Base-by-base conservation (phyloP, 2,888 invertebrate species). In the Chrysolina oricalcia region DNA sequence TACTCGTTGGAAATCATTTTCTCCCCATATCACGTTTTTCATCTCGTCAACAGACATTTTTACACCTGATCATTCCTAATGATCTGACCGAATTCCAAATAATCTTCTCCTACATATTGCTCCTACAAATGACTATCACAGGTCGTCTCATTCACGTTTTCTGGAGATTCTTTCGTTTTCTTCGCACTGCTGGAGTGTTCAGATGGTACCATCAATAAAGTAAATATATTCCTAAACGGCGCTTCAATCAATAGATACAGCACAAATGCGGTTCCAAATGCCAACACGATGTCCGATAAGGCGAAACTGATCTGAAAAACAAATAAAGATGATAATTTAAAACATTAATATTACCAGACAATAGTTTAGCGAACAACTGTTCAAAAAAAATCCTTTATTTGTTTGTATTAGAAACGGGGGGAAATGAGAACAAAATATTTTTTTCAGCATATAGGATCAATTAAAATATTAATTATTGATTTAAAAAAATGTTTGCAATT, bases 221-320 rank as follows among this genome's bases (percentile, higher is more conserved):
- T 81, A 17, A 91, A 85, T 0, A 92, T 83, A 64, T 91, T 91
- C 74, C 91, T 90, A 8, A 89, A 85, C 0, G 92, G 92, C 0
- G 91, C 91, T 84, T 92, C 92, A 0, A 90, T 89, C 0, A 90
- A 78, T 1, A 92, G 84, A 88, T 91, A 91, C 0, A 92, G 83
- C 0, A 90, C 68, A 0, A 92, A 85, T 0, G 92, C 88, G 0
- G 87, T 85, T 0, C 89, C 59, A 70, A 90, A 90, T 0, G 91
- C 89, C 79, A 89, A 86, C 23, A 90, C 87, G 70, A 91, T 89
- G 1, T 91, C 90, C 0, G 91, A 91, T 0, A 89, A 80, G 0
- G 89, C 83, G 40, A 87, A 82, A 62, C 87, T 88, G 11, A 91
- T 79, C 92, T 92, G 87, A 76, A 85, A 83, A 75, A 70, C 50